These are phyloP conservation scores for Hippopotamyrus pictus DNA, from an alignment of 2,797 vertebrate genomes.

Conservation along the genomic window DNA sequence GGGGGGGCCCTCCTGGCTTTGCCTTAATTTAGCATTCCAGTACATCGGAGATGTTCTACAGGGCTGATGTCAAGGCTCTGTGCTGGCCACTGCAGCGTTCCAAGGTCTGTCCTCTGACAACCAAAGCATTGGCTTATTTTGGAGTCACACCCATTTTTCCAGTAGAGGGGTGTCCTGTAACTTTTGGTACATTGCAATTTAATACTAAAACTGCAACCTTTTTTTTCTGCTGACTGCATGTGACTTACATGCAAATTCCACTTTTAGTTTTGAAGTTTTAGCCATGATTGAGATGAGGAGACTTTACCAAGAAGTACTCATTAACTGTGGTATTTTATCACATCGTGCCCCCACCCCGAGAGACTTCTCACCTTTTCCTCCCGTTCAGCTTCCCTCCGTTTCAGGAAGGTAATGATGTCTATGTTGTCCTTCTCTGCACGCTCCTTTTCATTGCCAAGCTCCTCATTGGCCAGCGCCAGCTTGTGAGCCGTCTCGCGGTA, in stretches of 20 bases:
- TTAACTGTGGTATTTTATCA: neutral
- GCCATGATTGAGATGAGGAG: neutral
- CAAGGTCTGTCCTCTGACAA: neutral
- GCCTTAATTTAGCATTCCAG: neutral
- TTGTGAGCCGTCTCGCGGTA: conserved; percentile 57
- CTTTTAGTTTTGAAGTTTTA: neutral
- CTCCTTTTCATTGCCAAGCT: conserved; percentile 63
- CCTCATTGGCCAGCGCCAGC: conserved; percentile 63
- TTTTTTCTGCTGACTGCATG: neutral
- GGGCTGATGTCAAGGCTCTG: neutral
- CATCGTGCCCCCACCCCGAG: neutral
- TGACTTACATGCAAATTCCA: neutral
- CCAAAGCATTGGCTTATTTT: neutral
- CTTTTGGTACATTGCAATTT: neutral
- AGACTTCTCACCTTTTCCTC: conserved; percentile 61
- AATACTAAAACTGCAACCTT: neutral
- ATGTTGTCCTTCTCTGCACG: conserved; percentile 63
- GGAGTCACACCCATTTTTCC: neutral
- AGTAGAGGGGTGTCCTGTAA: neutral
- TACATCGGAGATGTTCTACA: neutral
- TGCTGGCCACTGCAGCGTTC: neutral
- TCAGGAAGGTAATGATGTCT: conserved; percentile 58
- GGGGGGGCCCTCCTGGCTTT: neutral
- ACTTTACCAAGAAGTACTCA: neutral
- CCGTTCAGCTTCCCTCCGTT: conserved; percentile 57